Evolutionary conservation across 2,888 invertebrate genomes (phyloP), one percentile per base, ranked within the genome.

Genomic region (Zygaena filipendulae): DNA sequence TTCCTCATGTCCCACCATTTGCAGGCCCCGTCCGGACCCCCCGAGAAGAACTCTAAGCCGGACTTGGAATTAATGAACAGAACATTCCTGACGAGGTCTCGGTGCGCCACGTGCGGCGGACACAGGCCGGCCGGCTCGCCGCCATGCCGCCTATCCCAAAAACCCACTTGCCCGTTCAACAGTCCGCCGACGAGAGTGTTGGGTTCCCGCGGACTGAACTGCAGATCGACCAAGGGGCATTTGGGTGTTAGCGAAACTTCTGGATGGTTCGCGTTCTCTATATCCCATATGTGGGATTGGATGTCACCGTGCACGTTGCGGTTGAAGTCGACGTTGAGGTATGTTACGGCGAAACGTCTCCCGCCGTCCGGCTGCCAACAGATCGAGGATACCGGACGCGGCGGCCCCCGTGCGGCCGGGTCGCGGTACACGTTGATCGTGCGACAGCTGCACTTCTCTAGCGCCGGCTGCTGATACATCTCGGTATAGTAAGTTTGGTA

Each of bases 11-110:
- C 90, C 90, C 90, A 90, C 90, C 90, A 90, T 56, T 87, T 84
- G 26, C 90, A 86, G 62, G 88, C 89, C 1, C 97, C 97, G 61
- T 97, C 97, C 1, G 92, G 88, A 0, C 94, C 90, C 0, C 90
- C 84, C 1, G 96, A 95, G 69, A 96, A 96, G 58, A 96, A 95
- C 59, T 97, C 97, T 1, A 88, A 87, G 1, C 95, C 94, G 1
- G 92, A 90, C 71, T 97, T 97, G 1, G 95, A 91, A 56, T 91
- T 90, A 32, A 95, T 89, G 90, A 95, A 97, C 1, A 92, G 64
- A 3, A 93, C 87, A 39, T 87, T 88, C 39, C 89, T 86, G 3
- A 92, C 95, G 0, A 92, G 86, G 69, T 97, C 96, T 13, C 88
- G 80, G 59, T 97, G 97, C 32, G 94, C 91, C 26, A 85, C 83